phyloP scores from a whole-genome alignment of 2,797 vertebrate genomes.

The Microctenopoma lineatum region DNA sequence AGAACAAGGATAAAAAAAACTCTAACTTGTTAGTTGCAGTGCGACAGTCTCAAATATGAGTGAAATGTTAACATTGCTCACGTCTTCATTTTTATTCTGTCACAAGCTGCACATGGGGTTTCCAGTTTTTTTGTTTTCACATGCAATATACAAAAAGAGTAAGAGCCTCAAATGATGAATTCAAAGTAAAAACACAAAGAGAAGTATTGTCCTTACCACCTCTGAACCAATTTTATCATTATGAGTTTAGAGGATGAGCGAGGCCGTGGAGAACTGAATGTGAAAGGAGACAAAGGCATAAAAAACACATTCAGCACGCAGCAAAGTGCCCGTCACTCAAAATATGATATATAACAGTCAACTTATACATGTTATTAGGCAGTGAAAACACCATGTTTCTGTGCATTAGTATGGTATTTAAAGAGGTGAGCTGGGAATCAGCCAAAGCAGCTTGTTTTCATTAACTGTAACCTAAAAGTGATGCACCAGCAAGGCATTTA shows the following conservation, averaged over 20 bases:
- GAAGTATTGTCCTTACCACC: conserved; percentile 89
- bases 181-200: conserved; percentile 76
- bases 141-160: conserved; percentile 73
- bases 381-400: conserved; percentile 26
- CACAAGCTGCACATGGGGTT: conserved; percentile 70
- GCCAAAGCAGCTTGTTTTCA: conserved; percentile 66
- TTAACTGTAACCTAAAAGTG: conserved; percentile 32
- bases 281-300: conserved; percentile 86
- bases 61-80: conserved; percentile 83
- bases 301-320: conserved; percentile 80
- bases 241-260: conserved; percentile 92
- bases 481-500: conserved; percentile 46
- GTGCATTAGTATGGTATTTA: conserved; percentile 39
- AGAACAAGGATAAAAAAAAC: conserved; percentile 26
- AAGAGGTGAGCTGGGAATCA: conserved; percentile 50
- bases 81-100: conserved; percentile 44
- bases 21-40: conserved; percentile 82
- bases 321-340: conserved; percentile 65
- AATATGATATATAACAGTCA: conserved; percentile 50
- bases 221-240: conserved; percentile 92
- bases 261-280: conserved; percentile 90
- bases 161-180: conserved; percentile 73
- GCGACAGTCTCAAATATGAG: conserved; percentile 86
- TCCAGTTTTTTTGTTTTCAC: conserved; percentile 62
- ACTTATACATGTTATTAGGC: conserved; percentile 29